phyloP scores from a whole-genome alignment of 2,113 vertebrate species.

The Indri indri region DNA sequence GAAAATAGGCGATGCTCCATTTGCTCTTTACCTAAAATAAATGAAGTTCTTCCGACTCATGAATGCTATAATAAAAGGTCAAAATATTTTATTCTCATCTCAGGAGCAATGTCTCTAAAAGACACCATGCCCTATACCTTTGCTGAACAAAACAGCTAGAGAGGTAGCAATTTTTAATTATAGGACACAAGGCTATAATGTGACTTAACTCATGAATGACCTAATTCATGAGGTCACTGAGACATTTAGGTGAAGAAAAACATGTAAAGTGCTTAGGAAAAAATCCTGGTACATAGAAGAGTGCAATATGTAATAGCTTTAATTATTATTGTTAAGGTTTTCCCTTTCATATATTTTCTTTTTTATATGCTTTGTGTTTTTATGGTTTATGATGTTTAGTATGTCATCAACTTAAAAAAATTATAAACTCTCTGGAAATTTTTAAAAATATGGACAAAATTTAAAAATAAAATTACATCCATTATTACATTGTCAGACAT shows the following conservation, averaged over 20 bases:
- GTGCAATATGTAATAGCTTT: background rate
- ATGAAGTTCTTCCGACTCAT: constrained; percentile 40
- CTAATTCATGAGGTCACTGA: background rate
- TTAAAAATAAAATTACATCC: background rate
- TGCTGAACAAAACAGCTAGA: constrained; percentile 17
- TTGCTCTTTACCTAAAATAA: constrained; percentile 61
- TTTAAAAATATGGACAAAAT: background rate
- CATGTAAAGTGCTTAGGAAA: background rate
- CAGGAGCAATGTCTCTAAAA: constrained; percentile 24
- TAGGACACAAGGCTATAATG: background rate
- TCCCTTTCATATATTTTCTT: background rate
- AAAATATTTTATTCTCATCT: constrained; percentile 42
- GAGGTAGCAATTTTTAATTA: constrained; percentile 23
- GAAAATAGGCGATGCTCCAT: constrained; percentile 38
- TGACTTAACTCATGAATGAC: background rate
- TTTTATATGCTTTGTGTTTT: background rate
- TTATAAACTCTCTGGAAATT: background rate
- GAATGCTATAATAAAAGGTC: constrained; percentile 53
- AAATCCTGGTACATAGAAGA: background rate
- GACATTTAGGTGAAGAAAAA: background rate
- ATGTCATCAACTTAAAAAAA: background rate
- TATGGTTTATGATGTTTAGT: background rate
- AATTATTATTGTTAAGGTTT: background rate
- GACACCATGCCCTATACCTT: background rate
- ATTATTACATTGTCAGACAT: background rate